Evolutionary conservation across 1,140 invertebrate genomes (phyloP).

Genomic region (Papilio xuthus): DNA sequence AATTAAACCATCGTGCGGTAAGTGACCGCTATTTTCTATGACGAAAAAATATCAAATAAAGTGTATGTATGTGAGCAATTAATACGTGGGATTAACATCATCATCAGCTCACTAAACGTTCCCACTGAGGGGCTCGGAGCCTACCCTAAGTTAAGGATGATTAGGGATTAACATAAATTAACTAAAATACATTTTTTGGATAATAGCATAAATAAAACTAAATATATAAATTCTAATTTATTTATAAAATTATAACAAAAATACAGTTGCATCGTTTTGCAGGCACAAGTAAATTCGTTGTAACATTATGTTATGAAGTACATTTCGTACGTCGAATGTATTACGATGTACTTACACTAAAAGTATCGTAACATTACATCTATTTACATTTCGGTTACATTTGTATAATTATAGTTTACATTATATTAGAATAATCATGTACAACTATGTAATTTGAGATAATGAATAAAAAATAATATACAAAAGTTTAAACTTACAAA

Average conservation of each 20-base stretch:
- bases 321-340: background rate
- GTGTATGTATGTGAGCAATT: too few relatives aligned
- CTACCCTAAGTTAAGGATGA: too few relatives aligned
- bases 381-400: conserved; percentile 45
- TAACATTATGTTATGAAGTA: background rate
- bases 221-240: background rate
- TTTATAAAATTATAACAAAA: conserved; percentile 37
- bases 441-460: conserved; percentile 6
- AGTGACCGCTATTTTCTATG: too few relatives aligned
- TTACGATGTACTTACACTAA: conserved; percentile 24
- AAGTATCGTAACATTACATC: conserved; percentile 34
- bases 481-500: conserved; percentile 1
- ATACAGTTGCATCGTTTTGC: conserved; percentile 33
- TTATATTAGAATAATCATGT: conserved; percentile 9
- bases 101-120: too few relatives aligned
- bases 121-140: too few relatives aligned
- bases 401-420: conserved; percentile 27
- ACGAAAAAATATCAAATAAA: too few relatives aligned
- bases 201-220: too few relatives aligned
- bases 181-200: too few relatives aligned
- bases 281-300: conserved; percentile 38
- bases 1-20: too few relatives aligned
- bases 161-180: too few relatives aligned
- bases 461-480: conserved; percentile 5
- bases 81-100: too few relatives aligned